These are phyloP conservation scores for Macrophya alboannulata DNA, from an alignment of 2,888 invertebrate species.

Conservation along the genomic window DNA sequence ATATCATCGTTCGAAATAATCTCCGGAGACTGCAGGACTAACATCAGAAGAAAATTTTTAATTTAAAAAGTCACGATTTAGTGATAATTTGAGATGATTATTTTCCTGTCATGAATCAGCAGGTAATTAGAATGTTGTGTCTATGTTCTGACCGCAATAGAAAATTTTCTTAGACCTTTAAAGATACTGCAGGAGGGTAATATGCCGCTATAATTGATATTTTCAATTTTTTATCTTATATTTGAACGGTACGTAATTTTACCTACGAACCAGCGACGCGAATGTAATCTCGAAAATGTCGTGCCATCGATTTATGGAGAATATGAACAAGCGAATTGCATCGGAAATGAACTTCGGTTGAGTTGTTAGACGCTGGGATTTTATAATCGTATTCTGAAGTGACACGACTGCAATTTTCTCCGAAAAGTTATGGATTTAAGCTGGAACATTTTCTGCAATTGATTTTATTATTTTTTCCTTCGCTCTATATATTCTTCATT, in stretches of 20 bases:
- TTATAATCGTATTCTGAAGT: neutral
- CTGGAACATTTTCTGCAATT: neutral
- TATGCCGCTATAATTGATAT: neutral
- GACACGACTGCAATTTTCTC: neutral
- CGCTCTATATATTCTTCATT: too few relatives aligned
- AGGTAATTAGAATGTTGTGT: neutral
- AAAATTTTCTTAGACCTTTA: neutral
- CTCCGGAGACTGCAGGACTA: neutral
- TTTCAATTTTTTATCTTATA: neutral
- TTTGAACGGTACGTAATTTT: constrained; percentile 12
- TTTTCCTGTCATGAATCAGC: neutral
- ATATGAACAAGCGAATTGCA: neutral
- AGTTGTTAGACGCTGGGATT: constrained; percentile 2
- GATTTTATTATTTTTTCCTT: neutral
- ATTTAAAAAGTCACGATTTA: neutral
- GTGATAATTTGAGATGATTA: neutral
- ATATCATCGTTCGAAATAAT: neutral
- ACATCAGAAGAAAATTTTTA: neutral
- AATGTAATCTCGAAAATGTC: neutral
- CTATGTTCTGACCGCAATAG: neutral
- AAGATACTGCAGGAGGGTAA: neutral
- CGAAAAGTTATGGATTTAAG: neutral
- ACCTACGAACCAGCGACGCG: neutral
- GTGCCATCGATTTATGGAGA: neutral
- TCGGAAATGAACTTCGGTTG: neutral